Evolutionary conservation across 2,888 invertebrate genomes (phyloP), one percentile per base, ranked within the genome.

Genomic region (Ennomos fuscantarius): DNA sequence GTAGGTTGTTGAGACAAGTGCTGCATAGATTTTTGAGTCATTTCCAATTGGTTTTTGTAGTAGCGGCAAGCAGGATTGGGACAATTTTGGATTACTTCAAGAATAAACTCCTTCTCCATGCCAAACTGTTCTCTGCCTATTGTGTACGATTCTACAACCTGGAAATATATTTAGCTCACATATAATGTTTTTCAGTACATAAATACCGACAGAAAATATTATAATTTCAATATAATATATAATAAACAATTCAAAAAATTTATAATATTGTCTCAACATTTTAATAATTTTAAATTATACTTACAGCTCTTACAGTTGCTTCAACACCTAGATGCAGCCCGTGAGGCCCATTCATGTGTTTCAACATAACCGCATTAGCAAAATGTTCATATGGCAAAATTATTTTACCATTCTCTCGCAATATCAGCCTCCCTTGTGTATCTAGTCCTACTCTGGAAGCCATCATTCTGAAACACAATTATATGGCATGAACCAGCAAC

Each of bases 81-180:
- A 73, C 97, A 97, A 70, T 97, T 97, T 79, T 97, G 97, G 11
- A 97, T 96, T 31, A 97, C 97, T 86, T 97, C 97, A 52, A 97
- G 93, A 47, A 97, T 97, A 73, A 97, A 97, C 76, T 97, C 97
- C 74, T 97, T 97, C 80, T 97, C 97, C 97, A 97, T 97, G 47
- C 96, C 96, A 88, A 96, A 96, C 78, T 95, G 95, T 78, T 96
- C 96, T 57, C 96, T 89, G 9, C 96, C 96, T 79, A 97, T 96
- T 63, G 97, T 96, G 72, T 97, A 97, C 1, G 96, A 96, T 79
- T 97, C 97, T 87, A 97, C 96, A 33, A 96, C 95, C 95, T 95
- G 66, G 50, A 68, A 62, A 46, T 34, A 47, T 24, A n/a, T n/a
- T n/a, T n/a, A n/a, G n/a, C n/a, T n/a, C n/a, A n/a, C n/a, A n/a